Base-by-base conservation (phyloP, 2,888 invertebrate genomes). In the Platerodrilus igneus region DNA sequence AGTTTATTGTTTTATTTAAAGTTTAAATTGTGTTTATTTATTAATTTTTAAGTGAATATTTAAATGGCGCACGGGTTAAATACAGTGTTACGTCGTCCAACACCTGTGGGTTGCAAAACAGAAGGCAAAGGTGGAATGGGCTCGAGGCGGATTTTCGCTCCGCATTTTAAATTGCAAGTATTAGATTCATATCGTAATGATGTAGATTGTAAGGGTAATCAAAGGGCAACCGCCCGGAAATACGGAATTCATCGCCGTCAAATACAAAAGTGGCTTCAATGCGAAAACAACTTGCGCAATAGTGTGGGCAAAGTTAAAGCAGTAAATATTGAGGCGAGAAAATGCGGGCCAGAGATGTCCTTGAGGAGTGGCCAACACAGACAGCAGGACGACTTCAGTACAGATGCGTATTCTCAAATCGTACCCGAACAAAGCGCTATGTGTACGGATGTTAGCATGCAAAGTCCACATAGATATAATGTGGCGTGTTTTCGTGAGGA, bases 181-280 rank as follows among this genome's bases (percentile, higher is more conserved):
- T 74, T 90, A 51, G 88, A 89, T 66, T 89, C 90, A 26, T 91
- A 89, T 66, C 76, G 89, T 51, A 79, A 82, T 57, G 90, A 91
- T 64, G 77, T 81, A 25, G 90, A 90, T 65, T 90, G 90, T 68
- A 84, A 88, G 59, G 89, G 89, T 32, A 91, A 90, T 68, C 90
- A 90, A 66, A 77, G 90, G 34, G 90, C 90, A 2, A 91, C 90
- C 10, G 90, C 90, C 44, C 78, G 90, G 59, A 91, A 91, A 69
- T 91, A 89, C 68, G 86, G 87, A 41, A 90, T 91, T 50, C 90
- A 91, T 66, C 77, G 90, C 40, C 77, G 90, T 41, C 90, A 91
- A 68, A 90, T 91, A 54, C 90, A 91, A 69, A 90, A 91, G 74
- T 91, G 90, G 90, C 71, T 91, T 51, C 90, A 90, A 69, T 86